Base-by-base conservation (phyloP, 2,113 vertebrate species). In the Chloropsis hardwickii region DNA sequence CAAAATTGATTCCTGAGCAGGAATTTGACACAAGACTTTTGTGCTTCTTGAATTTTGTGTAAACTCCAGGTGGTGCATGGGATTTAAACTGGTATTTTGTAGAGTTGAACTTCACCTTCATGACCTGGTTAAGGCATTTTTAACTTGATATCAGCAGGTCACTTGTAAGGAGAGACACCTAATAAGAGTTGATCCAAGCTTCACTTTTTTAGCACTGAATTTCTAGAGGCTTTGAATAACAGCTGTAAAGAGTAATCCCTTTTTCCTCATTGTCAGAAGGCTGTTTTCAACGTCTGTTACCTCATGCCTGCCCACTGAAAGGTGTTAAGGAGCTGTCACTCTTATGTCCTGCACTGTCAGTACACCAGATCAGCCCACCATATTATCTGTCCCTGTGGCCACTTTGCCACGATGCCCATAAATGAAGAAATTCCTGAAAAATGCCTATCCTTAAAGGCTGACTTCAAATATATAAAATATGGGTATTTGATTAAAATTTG, bases 81-180 rank as follows among this genome's bases (percentile, higher is more conserved):
- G 71, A 79, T 94, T 95, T 90, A 65, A 62, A 61, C 13, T 90
- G 62, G 5, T 82, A 94, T 91, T 95, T 92, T 90, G 67, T 44
- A 21, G 54, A 53, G 27, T 5, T 92, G 50, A 87, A 85, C 27
- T 88, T 91, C 70, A 58, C 89, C 40, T 65, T 76, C 76, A 66
- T 79, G 54, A 77, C 24, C 33, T 64, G 78, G 54, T 65, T 94
- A 67, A 90, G 24, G 81, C 33, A 44, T 70, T 81, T 58, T 74
- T 47, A 58, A 28, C 86, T 88, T 78, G 65, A 1, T 81, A 51
- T 56, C 53, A 81, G 33, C 60, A 53, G 45, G 54, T 20, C 29
- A 28, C 48, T 47, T 86, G 33, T 83, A 86, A 81, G 39, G 12
- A 57, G 72, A 70, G 17, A 50, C 6, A 5, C 11, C 45, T 67